Percentiles rank a stretch among this genome's conserved stretches.
Evolutionary conservation across 2,113 vertebrate species (phyloP).

Genomic region (Pholis gunnellus): DNA sequence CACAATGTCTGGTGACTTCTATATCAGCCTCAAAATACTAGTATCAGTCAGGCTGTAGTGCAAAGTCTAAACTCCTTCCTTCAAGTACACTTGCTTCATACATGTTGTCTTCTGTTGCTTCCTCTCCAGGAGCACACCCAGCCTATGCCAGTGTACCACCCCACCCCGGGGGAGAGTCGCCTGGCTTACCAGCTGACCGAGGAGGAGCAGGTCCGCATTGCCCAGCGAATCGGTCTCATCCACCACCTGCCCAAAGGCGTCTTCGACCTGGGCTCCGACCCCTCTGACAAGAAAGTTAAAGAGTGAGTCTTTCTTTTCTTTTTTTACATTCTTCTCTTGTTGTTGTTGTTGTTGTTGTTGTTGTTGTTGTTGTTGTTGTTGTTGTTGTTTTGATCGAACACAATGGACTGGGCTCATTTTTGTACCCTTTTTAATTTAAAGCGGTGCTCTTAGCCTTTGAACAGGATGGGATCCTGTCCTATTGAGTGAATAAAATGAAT

Average conservation of each 20-base stretch:
- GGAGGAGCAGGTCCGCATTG: slow-evolving; percentile 97
- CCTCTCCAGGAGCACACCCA: slow-evolving; percentile 89
- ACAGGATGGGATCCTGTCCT: background rate
- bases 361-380: background rate
- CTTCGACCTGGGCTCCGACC: slow-evolving; percentile 92
- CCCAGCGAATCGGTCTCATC: slow-evolving; percentile 97
- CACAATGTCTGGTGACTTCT: no score
- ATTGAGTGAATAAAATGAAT: background rate
- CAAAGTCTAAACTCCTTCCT: background rate
- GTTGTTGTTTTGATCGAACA: background rate
- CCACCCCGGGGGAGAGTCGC: slow-evolving; percentile 93
- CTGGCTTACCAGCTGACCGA: slow-evolving; percentile 96
- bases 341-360: background rate
- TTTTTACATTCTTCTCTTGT: background rate
- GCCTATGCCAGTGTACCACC: slow-evolving; percentile 84
- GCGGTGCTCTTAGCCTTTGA: background rate
- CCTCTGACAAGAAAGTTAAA: slow-evolving; percentile 96
- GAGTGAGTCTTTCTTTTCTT: slow-evolving; percentile 84
- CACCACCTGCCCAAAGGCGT: slow-evolving; percentile 97
- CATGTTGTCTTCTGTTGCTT: slow-evolving; percentile 54
- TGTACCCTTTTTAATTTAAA: background rate
- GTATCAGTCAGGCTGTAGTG: background rate
- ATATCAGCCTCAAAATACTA: background rate
- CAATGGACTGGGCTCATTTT: background rate
- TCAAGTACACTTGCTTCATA: background rate